phyloP scores from a whole-genome alignment of 2,888 invertebrate species.

The Eupeodes latifasciatus region DNA sequence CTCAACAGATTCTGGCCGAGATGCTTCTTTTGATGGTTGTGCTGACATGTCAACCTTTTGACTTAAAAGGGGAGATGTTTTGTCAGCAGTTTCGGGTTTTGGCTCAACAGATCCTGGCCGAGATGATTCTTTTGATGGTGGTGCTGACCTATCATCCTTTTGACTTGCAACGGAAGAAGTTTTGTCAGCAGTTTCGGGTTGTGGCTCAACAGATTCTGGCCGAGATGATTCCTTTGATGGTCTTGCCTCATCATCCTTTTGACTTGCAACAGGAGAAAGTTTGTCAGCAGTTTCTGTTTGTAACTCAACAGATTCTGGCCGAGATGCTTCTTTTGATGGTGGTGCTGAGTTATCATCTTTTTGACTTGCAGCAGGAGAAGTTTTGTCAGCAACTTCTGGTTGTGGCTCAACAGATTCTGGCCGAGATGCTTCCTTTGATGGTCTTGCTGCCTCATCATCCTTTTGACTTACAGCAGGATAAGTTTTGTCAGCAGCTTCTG shows the following conservation, averaged over 20 bases:
- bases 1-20: too few relatives aligned
- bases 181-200: background rate
- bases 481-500: background rate
- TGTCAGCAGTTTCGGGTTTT: background rate
- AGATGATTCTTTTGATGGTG: background rate
- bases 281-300: constrained; percentile 5
- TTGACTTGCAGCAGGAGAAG: background rate
- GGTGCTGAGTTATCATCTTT: background rate
- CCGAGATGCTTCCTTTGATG: constrained; percentile 36
- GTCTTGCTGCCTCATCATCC: constrained; percentile 51
- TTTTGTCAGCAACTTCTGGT: background rate
- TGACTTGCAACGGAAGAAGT: background rate
- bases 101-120: background rate
- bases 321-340: background rate
- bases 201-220: too few relatives aligned
- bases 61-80: constrained; percentile 67
- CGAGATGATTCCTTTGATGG: too few relatives aligned
- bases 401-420: constrained; percentile 14
- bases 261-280: background rate
- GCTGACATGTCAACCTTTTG: background rate
- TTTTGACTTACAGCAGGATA: constrained; percentile 68
- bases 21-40: too few relatives aligned
- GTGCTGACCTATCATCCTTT: background rate
- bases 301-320: background rate
- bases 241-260: too few relatives aligned